Evolutionary conservation across 2,797 vertebrate genomes (phyloP), one percentile per base, ranked within the genome.

Genomic region (Parauchenoglanis punctatus): DNA sequence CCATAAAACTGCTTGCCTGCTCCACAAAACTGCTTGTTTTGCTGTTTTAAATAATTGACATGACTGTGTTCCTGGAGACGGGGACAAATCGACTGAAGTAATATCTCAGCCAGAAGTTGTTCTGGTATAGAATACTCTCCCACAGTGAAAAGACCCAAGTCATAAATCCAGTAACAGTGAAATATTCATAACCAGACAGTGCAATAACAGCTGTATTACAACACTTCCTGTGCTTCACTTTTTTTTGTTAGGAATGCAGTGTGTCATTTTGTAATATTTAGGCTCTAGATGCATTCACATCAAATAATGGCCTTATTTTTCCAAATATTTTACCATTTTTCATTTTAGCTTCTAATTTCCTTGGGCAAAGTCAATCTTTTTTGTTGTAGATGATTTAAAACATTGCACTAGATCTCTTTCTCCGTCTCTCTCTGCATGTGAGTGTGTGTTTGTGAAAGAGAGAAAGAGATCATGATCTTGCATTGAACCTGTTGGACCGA

Each of bases 31-130:
- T 85, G 89, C 92, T 95, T 95, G 94, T 95, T 95, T 94, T 93
- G 92, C 92, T 93, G 92, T 91, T 94, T 93, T 95, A 91, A 95
- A 96, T 95, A 94, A 95, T 93, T 95, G 94, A 95, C 94, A 94
- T 89, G 91, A 89, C 91, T 90, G 86, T 85, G 90, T 92, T 92
- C 88, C 92, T 90, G 92, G 93, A 93, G 93, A 94, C 93, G 90
- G 91, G 92, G 94, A 95, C 94, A 95, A 94, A 95, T 94, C 91
- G 91, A 91, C 93, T 84, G 90, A 93, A 93, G 93, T 94, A 93
- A 93, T 92, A 91, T 94, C 91, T 92, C 93, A 92, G 93, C 92
- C 92, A 92, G 90, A 83, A 91, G 93, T 93, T 68, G 88, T 90
- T 93, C 93, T 90, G 89, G 84, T 87, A 80, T 83, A 86, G 7